Conservation (phyloP, 2,888 invertebrate species). For the Drosophila helvetica region DNA sequence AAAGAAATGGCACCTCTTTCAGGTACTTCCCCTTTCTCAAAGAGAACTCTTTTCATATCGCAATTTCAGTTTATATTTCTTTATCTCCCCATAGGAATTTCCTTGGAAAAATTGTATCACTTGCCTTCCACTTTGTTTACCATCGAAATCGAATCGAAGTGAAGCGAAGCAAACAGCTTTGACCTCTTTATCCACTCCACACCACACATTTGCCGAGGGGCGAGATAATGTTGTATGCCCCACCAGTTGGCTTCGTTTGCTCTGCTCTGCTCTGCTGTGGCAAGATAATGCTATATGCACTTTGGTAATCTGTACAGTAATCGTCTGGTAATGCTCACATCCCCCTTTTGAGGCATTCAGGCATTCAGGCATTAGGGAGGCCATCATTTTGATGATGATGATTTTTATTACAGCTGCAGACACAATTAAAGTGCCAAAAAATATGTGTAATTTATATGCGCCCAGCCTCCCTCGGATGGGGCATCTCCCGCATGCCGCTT, state of each 20-base stretch:
- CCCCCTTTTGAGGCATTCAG: not conserved
- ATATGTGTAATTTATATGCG: conserved; percentile 55
- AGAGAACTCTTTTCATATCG: not conserved
- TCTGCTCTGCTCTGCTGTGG: not conserved
- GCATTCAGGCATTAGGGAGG: conserved; percentile 21
- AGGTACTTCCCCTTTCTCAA: not conserved
- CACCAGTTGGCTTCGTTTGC: not conserved
- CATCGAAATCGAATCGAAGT: conserved; percentile 29
- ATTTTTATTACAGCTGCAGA: conserved; percentile 59
- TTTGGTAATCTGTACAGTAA: conserved; percentile 21
- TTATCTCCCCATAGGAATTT: not conserved
- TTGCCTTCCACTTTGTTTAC: conserved; percentile 52
- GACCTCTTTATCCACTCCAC: conserved; percentile 46
- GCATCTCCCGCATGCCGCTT: conserved; percentile 58
- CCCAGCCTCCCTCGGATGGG: not conserved
- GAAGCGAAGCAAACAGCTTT: conserved; percentile 51
- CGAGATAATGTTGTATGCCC: conserved; percentile 27
- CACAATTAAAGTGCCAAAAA: conserved; percentile 66
- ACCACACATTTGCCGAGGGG: not conserved
- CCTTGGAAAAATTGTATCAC: conserved; percentile 34
- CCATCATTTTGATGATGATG: conserved; percentile 38
- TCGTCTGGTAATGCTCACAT: conserved; percentile 9
- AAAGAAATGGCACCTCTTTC: not conserved
- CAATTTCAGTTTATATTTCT: not conserved
- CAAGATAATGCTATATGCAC: conserved; percentile 27